Evolutionary conservation across 2,888 invertebrate genomes (phyloP).

Genomic region (Ecliptopera silaceata): DNA sequence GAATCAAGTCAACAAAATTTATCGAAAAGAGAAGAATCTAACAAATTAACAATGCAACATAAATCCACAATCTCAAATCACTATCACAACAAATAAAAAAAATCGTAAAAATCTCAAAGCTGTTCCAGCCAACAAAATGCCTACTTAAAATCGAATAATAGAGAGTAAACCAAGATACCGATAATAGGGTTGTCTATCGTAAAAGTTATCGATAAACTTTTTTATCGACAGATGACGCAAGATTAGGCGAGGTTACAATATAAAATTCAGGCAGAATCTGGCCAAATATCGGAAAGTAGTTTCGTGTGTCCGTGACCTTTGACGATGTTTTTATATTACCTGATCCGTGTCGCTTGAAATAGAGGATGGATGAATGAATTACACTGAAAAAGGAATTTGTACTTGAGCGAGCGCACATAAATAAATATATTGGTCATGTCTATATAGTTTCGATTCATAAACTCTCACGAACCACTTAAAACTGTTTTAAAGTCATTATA

Average conservation of each 20-base stretch:
- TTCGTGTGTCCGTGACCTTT: slow-evolving; percentile 30
- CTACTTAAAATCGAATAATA: slow-evolving; percentile 30
- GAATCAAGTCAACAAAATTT: too few species aligned
- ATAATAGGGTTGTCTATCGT: slow-evolving; percentile 28
- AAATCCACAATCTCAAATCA: slow-evolving; percentile 1
- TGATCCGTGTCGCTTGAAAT: slow-evolving; percentile 7
- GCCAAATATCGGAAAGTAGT: slow-evolving; percentile 28
- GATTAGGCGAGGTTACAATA: slow-evolving; percentile 28
- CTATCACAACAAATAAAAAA: slow-evolving; percentile 7
- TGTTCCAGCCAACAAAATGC: slow-evolving; percentile 24
- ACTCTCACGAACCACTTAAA: too few species aligned
- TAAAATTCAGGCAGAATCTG: slow-evolving; percentile 16
- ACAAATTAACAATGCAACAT: not conserved
- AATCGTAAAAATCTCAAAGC: slow-evolving; percentile 28
- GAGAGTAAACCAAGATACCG: slow-evolving; percentile 23
- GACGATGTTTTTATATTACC: not conserved
- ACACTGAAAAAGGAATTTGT: not conserved
- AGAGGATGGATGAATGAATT: slow-evolving; percentile 13
- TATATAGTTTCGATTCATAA: too few species aligned
- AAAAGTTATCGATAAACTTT: slow-evolving; percentile 25
- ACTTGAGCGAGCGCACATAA: not conserved
- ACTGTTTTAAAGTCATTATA: too few species aligned
- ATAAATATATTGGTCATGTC: too few species aligned
- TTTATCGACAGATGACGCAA: slow-evolving; percentile 34
- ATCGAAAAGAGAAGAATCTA: not conserved